A percentile compares a stretch with the other conserved stretches of the same genome.
Conservation (phyloP, 2,888 invertebrate genomes). For the Polylopha cassiicola region DNA sequence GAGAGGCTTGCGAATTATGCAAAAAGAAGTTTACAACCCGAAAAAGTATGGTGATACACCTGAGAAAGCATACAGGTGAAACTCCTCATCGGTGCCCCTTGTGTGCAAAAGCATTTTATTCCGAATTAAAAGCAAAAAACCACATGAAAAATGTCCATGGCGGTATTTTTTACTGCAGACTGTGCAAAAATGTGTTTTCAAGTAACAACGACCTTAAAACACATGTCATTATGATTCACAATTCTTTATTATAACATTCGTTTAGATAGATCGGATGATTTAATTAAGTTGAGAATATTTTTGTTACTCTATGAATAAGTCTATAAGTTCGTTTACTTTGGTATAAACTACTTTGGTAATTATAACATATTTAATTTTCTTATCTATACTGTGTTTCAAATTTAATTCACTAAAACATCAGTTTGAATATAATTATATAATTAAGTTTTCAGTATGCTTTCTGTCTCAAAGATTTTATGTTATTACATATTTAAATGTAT, state of each 20-base stretch:
- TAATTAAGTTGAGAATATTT: constrained; percentile 10
- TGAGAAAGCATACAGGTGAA: constrained; percentile 58
- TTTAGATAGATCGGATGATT: constrained; percentile 6
- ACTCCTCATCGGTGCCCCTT: constrained; percentile 56
- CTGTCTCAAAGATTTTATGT: too few species aligned
- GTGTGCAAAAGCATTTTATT: constrained; percentile 52
- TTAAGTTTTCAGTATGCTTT: too few species aligned
- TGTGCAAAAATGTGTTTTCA: constrained; percentile 49
- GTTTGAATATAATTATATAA: too few species aligned
- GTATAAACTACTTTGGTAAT: too few species aligned
- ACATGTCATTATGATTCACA: constrained; percentile 46
- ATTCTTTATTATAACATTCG: constrained; percentile 33
- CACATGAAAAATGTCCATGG: constrained; percentile 59
- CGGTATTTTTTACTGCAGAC: constrained; percentile 51
- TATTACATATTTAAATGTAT: too few species aligned
- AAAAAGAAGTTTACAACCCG: constrained; percentile 50
- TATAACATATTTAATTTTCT: too few species aligned
- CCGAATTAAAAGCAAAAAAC: constrained; percentile 37
- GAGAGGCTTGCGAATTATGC: constrained; percentile 58
- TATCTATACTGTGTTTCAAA: too few species aligned
- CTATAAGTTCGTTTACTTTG: too few species aligned
- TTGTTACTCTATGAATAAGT: neutral
- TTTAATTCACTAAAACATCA: too few species aligned
- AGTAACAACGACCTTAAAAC: constrained; percentile 46
- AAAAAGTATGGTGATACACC: constrained; percentile 55